phyloP scores from a whole-genome alignment of 1,140 invertebrate genomes.

The Drosophila azteca region DNA sequence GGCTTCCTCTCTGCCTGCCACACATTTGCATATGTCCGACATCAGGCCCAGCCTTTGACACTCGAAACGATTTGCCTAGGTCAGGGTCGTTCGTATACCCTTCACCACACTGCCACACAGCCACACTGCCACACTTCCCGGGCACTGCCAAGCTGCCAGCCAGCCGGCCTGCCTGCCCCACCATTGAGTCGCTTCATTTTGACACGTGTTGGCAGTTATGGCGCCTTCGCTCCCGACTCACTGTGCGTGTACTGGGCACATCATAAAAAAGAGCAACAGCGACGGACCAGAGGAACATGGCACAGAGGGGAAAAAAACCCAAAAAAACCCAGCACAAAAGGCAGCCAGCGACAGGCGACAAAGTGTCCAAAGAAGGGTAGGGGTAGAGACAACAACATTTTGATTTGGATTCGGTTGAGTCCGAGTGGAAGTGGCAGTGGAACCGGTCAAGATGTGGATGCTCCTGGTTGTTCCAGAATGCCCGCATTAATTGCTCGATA shows the following conservation, averaged over 20 bases:
- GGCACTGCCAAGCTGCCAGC: neutral
- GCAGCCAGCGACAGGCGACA: constrained; percentile 9
- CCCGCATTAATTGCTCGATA: constrained; percentile 36
- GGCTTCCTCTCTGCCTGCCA: constrained; percentile 4
- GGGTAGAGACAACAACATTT: neutral
- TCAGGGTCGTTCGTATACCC: constrained; percentile 61
- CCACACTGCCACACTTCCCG: neutral
- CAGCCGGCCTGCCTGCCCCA: neutral
- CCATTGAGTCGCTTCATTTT: constrained; percentile 56
- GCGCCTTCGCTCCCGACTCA: constrained; percentile 51
- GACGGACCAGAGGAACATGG: constrained; percentile 13
- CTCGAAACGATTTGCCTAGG: constrained; percentile 75
- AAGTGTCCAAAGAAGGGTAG: constrained; percentile 3
- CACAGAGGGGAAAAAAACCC: constrained; percentile 23
- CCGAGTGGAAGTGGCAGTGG: too few species aligned
- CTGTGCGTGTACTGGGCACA: constrained; percentile 56
- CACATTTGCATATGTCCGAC: constrained; percentile 74
- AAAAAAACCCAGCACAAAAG: constrained; percentile 23
- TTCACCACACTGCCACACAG: neutral
- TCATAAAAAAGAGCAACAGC: constrained; percentile 60
- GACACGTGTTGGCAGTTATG: constrained; percentile 80
- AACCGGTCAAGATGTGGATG: neutral
- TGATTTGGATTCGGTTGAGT: neutral
- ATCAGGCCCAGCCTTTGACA: constrained; percentile 71
- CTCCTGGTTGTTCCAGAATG: neutral